Evolutionary conservation across 23 tunicate species (phyloP).

Genomic region (Diplosoma virens): DNA sequence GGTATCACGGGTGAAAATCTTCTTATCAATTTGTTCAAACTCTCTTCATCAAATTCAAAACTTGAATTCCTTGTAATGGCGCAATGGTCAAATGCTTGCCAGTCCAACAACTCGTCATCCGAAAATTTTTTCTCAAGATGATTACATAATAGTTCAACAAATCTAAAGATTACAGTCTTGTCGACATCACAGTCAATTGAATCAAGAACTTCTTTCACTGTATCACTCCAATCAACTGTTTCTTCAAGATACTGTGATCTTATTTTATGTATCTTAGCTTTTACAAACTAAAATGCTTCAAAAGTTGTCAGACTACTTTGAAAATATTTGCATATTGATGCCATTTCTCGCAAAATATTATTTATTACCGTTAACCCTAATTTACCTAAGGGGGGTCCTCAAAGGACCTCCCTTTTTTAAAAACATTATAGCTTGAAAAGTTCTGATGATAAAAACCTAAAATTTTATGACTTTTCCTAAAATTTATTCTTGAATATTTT

Average conservation of each 20-base stretch:
- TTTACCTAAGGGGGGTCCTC: too few species aligned
- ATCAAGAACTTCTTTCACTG: slow-evolving; percentile 17
- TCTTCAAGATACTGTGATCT: slow-evolving; percentile 7
- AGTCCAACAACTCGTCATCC: slow-evolving; percentile 9
- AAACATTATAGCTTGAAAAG: too few species aligned
- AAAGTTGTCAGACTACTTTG: background rate
- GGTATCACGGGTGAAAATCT: slow-evolving; percentile 9
- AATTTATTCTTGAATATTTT: too few species aligned
- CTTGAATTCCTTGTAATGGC: slow-evolving; percentile 7
- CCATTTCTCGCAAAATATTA: too few species aligned
- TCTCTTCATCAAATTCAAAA: slow-evolving; percentile 13
- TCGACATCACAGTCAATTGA: slow-evolving; percentile 6
- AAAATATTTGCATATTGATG: too few species aligned
- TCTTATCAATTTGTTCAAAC: slow-evolving; percentile 7
- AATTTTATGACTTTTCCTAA: too few species aligned
- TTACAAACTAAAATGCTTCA: slow-evolving; percentile 8
- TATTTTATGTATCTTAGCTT: slow-evolving; percentile 7
- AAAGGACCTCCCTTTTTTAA: too few species aligned
- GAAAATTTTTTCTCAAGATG: slow-evolving; percentile 14
- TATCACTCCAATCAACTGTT: background rate
- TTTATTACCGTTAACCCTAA: too few species aligned
- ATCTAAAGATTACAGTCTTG: slow-evolving; percentile 16
- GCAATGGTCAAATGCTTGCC: slow-evolving; percentile 14
- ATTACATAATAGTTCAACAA: slow-evolving; percentile 16
- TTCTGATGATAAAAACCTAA: too few species aligned